Percentiles rank a stretch among this genome's conserved stretches.
Evolutionary conservation across 2,888 invertebrate species (phyloP).

Genomic region (Nemotelus nigrinus): DNA sequence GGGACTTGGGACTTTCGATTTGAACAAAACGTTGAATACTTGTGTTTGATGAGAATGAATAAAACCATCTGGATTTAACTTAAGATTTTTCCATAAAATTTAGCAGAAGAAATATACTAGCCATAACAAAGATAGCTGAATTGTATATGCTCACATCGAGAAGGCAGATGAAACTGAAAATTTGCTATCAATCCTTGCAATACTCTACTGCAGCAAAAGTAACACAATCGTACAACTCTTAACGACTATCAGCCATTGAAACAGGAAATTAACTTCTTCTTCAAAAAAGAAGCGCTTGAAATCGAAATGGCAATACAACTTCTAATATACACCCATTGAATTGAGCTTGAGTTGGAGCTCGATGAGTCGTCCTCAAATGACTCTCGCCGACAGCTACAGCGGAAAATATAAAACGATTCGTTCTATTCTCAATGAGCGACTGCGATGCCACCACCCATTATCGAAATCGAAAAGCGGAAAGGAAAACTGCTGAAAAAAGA

Average conservation of each 20-base stretch:
- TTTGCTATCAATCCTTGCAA: too few relatives aligned
- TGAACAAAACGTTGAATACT: too few relatives aligned
- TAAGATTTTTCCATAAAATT: too few relatives aligned
- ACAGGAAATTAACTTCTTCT: constrained; percentile 44
- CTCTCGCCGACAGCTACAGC: constrained; percentile 33
- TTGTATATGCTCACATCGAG: too few relatives aligned
- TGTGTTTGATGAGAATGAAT: too few relatives aligned
- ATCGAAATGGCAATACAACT: constrained; percentile 28
- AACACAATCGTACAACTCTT: not conserved
- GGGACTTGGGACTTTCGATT: too few relatives aligned
- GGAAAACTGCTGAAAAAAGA: constrained; percentile 15
- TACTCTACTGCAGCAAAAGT: too few relatives aligned
- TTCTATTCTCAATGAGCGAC: constrained; percentile 5
- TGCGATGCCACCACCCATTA: constrained; percentile 12
- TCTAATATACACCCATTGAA: not conserved
- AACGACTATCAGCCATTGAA: constrained; percentile 31
- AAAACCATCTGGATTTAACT: too few relatives aligned
- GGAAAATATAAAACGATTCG: constrained; percentile 38
- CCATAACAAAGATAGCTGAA: too few relatives aligned
- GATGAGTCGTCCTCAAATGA: constrained; percentile 17
- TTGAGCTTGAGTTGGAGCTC: not conserved
- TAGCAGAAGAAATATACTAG: too few relatives aligned
- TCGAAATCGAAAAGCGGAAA: constrained; percentile 35
- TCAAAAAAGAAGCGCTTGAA: constrained; percentile 32
- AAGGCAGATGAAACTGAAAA: too few relatives aligned